Conservation (phyloP, 2,888 invertebrate species). For the Atherix ibis region DNA sequence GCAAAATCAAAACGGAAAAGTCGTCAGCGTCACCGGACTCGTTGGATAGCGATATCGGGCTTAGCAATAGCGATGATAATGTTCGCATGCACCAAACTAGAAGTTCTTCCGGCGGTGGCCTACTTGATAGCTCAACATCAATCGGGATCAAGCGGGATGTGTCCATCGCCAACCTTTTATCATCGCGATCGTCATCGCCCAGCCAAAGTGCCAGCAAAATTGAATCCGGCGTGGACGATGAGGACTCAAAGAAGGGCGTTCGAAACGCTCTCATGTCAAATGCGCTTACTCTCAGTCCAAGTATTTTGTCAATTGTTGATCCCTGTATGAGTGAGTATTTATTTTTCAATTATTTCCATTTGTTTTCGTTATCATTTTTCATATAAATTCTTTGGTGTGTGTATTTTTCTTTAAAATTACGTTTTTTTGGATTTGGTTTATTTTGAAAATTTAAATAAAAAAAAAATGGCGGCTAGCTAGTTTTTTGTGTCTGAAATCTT, state of each 20-base stretch:
- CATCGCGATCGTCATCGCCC: slow-evolving; percentile 5
- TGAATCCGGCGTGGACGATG: slow-evolving; percentile 9
- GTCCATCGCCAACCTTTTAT: slow-evolving; percentile 17
- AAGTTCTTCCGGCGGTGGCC: too few species aligned
- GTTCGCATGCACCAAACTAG: background rate
- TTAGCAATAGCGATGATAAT: background rate
- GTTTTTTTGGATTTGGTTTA: background rate
- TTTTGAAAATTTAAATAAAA: background rate
- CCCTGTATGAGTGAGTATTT: slow-evolving; percentile 21
- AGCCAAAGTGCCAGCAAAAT: too few species aligned
- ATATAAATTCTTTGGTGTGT: background rate
- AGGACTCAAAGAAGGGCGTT: slow-evolving; percentile 14
- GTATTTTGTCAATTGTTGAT: slow-evolving; percentile 14
- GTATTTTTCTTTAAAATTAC: slow-evolving; percentile 1
- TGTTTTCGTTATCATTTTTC: background rate
- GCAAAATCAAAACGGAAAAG: background rate
- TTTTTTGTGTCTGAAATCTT: too few species aligned
- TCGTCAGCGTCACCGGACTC: slow-evolving; percentile 2
- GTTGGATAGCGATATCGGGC: background rate
- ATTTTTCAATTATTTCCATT: background rate
- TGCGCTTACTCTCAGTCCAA: slow-evolving; percentile 50
- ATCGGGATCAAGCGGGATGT: slow-evolving; percentile 26
- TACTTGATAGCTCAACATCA: too few species aligned
- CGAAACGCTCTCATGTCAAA: slow-evolving; percentile 57
- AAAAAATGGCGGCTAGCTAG: too few species aligned